A percentile compares a stretch with the other conserved stretches of the same genome.
Conservation (phyloP, 2,888 invertebrate species). For the Spodoptera picta region DNA sequence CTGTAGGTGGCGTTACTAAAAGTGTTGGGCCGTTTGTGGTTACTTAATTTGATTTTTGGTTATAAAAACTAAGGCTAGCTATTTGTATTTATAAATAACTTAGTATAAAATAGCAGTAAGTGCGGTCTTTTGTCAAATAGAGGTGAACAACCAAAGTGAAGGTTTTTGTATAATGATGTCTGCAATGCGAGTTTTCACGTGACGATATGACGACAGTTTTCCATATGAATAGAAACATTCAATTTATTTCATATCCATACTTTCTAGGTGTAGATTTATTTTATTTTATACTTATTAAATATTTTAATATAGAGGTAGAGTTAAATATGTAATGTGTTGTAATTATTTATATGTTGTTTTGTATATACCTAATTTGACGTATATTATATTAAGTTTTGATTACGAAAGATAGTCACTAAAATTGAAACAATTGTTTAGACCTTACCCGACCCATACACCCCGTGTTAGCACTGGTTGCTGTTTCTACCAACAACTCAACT, state of each 20-base stretch:
- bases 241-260: neutral
- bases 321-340: no score
- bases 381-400: no score
- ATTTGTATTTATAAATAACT: conserved; percentile 10
- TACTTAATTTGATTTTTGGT: conserved; percentile 32
- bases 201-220: conserved; percentile 26
- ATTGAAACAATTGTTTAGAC: no score
- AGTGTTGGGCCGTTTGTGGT: conserved; percentile 28
- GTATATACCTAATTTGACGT: no score
- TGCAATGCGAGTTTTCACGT: conserved; percentile 25
- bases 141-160: conserved; percentile 41
- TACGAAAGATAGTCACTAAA: no score
- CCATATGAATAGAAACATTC: conserved; percentile 10
- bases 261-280: no score
- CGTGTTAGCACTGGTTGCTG: no score
- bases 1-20: conserved; percentile 63
- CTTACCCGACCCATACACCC: no score
- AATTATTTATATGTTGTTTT: no score
- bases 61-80: conserved; percentile 16
- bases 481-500: no score
- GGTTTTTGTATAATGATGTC: conserved; percentile 6
- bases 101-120: conserved; percentile 14
- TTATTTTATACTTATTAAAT: no score
- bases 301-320: no score
- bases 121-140: conserved; percentile 4